Conservation (phyloP, 1,140 invertebrate species). For the Ips typographus region DNA sequence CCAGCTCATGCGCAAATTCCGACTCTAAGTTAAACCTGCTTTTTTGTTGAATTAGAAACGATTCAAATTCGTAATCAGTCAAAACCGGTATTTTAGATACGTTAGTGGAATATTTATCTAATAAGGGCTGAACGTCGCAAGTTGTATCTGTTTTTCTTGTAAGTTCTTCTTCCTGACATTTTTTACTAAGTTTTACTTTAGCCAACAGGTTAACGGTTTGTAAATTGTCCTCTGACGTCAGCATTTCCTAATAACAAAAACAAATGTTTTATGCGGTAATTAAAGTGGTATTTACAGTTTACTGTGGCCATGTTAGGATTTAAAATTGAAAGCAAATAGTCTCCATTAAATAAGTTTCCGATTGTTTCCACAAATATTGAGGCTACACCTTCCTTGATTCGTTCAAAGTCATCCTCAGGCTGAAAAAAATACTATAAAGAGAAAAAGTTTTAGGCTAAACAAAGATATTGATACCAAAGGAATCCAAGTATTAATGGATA, state of each 20-base stretch:
- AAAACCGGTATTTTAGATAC: constrained; percentile 20
- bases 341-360: not conserved
- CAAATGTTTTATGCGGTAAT: too few relatives aligned
- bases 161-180: too few relatives aligned
- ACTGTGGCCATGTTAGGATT: constrained; percentile 41
- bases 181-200: too few relatives aligned
- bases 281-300: not conserved
- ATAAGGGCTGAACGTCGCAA: not conserved
- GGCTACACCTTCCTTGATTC: constrained; percentile 45
- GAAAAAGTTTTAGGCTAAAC: not conserved
- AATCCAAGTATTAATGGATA: constrained; percentile 89
- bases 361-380: constrained; percentile 44
- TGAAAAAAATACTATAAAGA: constrained; percentile 26
- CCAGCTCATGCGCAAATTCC: too few relatives aligned
- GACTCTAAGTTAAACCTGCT: constrained; percentile 13
- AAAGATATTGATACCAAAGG: constrained; percentile 59
- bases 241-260: too few relatives aligned
- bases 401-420: constrained; percentile 44
- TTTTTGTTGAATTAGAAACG: constrained; percentile 12
- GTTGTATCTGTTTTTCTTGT: too few relatives aligned
- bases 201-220: too few relatives aligned
- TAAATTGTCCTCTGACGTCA: too few relatives aligned
- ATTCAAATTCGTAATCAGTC: constrained; percentile 18
- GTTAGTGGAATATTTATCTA: constrained; percentile 7
- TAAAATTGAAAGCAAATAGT: constrained; percentile 24